Evolutionary conservation across 2,888 invertebrate species (phyloP).

Genomic region (Dusona sp.): DNA sequence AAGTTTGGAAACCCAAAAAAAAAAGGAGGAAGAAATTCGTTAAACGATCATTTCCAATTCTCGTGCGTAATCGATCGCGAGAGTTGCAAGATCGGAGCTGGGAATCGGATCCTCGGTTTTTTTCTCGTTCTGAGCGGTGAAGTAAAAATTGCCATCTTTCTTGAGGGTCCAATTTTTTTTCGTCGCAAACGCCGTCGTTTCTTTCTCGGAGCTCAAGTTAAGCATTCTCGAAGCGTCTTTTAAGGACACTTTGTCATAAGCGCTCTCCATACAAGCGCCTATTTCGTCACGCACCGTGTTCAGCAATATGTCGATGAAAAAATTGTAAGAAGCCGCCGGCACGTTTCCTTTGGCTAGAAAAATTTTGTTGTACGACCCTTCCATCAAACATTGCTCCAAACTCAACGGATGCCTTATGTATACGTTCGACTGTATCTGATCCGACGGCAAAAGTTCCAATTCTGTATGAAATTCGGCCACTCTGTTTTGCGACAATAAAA

Average conservation of each 20-base stretch:
- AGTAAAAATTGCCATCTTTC: slow-evolving; percentile 92
- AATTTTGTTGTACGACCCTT: slow-evolving; percentile 99
- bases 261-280: slow-evolving; percentile 98
- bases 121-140: slow-evolving; percentile 90
- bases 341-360: slow-evolving; percentile 93
- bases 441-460: slow-evolving; percentile 95
- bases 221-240: slow-evolving; percentile 95
- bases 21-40: slow-evolving; percentile 75
- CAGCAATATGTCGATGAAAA: slow-evolving; percentile 98
- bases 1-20: slow-evolving; percentile 69
- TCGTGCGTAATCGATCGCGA: slow-evolving; percentile 98
- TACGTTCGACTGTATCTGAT: slow-evolving; percentile 96
- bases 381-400: slow-evolving; percentile 99
- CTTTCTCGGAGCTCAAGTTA: slow-evolving; percentile 92
- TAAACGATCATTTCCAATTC: slow-evolving; percentile 99
- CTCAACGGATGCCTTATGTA: slow-evolving; percentile 98
- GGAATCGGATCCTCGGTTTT: slow-evolving; percentile 93
- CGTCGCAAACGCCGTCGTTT: slow-evolving; percentile 92
- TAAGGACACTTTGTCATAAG: slow-evolving; percentile 95
- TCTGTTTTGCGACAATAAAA: slow-evolving; percentile 96
- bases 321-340: slow-evolving; percentile 97
- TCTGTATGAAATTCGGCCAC: slow-evolving; percentile 99
- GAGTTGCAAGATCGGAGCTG: slow-evolving; percentile 95
- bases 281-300: slow-evolving; percentile 99
- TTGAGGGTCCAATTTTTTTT: slow-evolving; percentile 95